Base-by-base conservation (phyloP, 2,888 invertebrate species). In the Pyrocoelia pectoralis region DNA sequence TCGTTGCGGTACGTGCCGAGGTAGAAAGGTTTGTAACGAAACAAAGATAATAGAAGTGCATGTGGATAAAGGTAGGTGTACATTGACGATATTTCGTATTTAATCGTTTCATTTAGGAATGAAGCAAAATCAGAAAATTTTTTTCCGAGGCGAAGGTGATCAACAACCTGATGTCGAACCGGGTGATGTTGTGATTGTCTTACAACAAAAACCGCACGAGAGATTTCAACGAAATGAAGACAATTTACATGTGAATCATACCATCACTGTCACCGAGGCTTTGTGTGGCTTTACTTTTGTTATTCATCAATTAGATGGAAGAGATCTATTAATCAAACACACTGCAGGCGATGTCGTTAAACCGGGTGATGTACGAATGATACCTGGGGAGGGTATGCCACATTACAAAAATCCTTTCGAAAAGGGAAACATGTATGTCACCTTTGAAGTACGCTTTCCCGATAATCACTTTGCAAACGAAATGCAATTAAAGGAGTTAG, bases 371-470 rank as follows among this genome's bases (percentile, higher is more conserved):
- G 81, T 92, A 1, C 93, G 92, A 79, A 88, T 89, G 66, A 88
- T 97, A 58, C 83, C 84, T 66, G 97, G 96, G 12, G 88, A 96
- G 81, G 97, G 97, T 15, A 97, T 97, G 96, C 97, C 97, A 1
- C 84, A 88, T 33, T 88, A 88, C 74, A 91, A 90, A 77, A 92
- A 91, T 80, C 93, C 94, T 4, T 91, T 92, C 79, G 92, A 94
- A 73, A 91, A 89, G 78, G 97, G 97, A 56, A 91, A 94, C 80
- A 83, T 98, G 52, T 91, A 91, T 76, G 87, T 97, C 58, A 91
- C 92, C 73, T 96, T 98, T 84, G 88, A 90, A 74, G 89, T 97
- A 56, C 86, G 86, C 65, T 97, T 97, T 82, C 97, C 97, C 41
- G 86, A 87, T 40, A 89, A 89, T 72, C 86, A 94, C 77, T 96